Conservation (phyloP, 64 coral and sea anemone genomes). For the Exaiptasia diaphana region DNA sequence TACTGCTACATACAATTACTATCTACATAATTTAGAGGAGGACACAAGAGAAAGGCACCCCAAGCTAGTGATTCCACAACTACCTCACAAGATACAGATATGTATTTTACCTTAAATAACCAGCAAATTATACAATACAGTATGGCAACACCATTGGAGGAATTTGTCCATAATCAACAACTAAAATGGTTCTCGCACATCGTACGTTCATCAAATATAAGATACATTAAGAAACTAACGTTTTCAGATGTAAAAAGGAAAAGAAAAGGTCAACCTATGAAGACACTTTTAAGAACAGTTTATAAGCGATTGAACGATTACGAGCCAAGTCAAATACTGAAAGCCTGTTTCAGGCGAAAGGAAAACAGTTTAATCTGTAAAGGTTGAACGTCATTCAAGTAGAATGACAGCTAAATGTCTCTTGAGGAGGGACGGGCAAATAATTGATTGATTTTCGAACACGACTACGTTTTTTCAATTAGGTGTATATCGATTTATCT, state of each 20-base stretch:
- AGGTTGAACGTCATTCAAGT: too few species aligned
- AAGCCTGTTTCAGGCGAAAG: too few species aligned
- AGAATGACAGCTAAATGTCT: too few species aligned
- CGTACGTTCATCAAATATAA: not conserved
- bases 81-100: conserved; percentile 1
- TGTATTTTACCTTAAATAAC: not conserved
- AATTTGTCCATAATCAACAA: not conserved
- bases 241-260: not conserved
- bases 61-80: not conserved
- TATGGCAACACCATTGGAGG: not conserved
- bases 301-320: too few species aligned
- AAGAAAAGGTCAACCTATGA: not conserved
- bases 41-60: not conserved
- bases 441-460: too few species aligned
- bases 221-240: conserved; percentile 8
- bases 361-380: too few species aligned
- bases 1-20: conserved; percentile 1
- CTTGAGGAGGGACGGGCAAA: too few species aligned
- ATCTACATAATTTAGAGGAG: conserved; percentile 1
- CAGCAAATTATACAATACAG: not conserved
- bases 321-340: too few species aligned
- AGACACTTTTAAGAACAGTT: too few species aligned
- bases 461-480: too few species aligned
- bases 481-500: too few species aligned
- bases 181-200: not conserved